Percentiles rank a stretch among this genome's conserved stretches.
Evolutionary conservation across 2,797 vertebrate genomes (phyloP).

Genomic region (Falco columbarius): DNA sequence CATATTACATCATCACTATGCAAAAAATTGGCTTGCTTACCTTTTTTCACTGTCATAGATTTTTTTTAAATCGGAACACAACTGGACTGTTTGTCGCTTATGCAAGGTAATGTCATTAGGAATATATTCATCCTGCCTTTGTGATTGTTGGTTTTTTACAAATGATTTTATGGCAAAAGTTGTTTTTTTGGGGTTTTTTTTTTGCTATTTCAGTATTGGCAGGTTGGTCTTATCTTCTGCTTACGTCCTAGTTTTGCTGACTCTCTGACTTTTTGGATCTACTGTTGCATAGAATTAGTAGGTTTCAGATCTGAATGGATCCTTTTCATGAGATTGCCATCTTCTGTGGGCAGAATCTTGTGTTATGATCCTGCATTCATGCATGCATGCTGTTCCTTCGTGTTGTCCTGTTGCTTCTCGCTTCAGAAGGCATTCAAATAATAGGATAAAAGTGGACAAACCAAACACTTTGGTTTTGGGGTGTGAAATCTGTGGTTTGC

Average conservation of each 20-base stretch:
- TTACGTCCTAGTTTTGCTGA: not conserved
- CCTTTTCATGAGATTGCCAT: not conserved
- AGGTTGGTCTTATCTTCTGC: not conserved
- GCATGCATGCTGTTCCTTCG: rapidly evolving
- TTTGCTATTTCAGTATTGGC: not conserved
- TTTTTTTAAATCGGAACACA: too few species aligned
- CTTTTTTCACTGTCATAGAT: not conserved
- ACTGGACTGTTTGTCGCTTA: not conserved
- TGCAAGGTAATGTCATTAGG: not conserved
- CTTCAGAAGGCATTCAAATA: not conserved
- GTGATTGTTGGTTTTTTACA: not conserved
- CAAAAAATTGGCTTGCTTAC: not conserved
- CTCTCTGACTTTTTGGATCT: not conserved
- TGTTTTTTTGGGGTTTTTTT: not conserved
- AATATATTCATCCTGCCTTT: not conserved
- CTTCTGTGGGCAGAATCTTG: not conserved
- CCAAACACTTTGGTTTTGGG: not conserved
- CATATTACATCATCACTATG: not conserved
- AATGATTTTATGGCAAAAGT: not conserved
- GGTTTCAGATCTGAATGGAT: not conserved
- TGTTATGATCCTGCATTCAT: rapidly evolving
- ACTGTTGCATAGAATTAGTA: not conserved
- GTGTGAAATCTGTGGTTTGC: not conserved
- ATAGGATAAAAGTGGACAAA: not conserved
- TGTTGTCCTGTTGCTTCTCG: not conserved